Percentiles rank a stretch among this genome's conserved stretches.
Evolutionary conservation across 2,888 invertebrate genomes (phyloP).

Genomic region (Globia sparganii): DNA sequence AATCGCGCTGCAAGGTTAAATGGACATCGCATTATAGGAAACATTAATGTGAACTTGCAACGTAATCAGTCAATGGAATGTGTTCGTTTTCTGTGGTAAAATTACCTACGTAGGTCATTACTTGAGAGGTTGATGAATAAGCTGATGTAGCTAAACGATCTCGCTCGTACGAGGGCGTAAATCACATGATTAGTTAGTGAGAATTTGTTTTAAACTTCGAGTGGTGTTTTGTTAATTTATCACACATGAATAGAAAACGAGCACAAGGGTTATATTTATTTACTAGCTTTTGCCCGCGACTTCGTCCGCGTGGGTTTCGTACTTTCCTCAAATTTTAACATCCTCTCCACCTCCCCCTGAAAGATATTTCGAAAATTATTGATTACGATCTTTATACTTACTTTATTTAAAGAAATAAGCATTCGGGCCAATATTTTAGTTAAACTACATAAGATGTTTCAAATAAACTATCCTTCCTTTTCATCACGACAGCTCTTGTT

Average conservation of each 20-base stretch:
- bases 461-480: no score
- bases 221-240: constrained; percentile 43
- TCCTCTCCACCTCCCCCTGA: no score
- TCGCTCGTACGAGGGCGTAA: constrained; percentile 32
- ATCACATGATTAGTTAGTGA: constrained; percentile 24
- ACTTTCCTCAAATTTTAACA: no score
- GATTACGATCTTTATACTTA: no score
- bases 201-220: constrained; percentile 41
- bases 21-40: constrained; percentile 54
- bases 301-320: no score
- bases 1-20: constrained; percentile 56
- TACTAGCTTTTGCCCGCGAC: no score
- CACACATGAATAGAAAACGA: constrained; percentile 46
- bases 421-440: no score
- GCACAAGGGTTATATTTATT: constrained; percentile 40
- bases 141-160: constrained; percentile 50
- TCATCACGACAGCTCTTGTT: no score
- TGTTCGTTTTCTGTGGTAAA: constrained; percentile 36
- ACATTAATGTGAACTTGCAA: constrained; percentile 50
- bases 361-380: no score
- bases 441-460: no score
- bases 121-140: constrained; percentile 48
- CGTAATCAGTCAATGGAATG: constrained; percentile 48
- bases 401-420: no score
- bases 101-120: constrained; percentile 47